Evolutionary conservation across 2,113 vertebrate species (phyloP), one percentile per base, ranked within the genome.

Genomic region (Microtus pennsylvanicus): DNA sequence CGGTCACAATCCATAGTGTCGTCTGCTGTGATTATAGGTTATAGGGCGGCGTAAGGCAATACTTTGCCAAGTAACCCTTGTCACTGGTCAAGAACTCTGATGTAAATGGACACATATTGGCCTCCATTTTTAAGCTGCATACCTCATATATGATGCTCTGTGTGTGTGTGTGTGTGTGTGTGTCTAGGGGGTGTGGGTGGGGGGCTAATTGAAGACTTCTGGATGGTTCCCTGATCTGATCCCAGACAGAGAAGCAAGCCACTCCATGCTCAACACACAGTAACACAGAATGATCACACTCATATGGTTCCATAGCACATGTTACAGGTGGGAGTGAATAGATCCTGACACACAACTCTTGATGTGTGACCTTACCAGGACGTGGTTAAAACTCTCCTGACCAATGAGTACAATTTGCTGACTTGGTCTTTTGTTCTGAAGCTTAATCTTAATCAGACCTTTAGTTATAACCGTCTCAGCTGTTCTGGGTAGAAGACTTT

Each of bases 11-110:
- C 87, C 1, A 45, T 75, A 11, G 45, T 28, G 16, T 77, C 45
- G 76, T 74, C 93, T 74, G 61, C 58, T 22, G 17, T 5, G 16
- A 47, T 76, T 33, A 33, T 2, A 28, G 55, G 2, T 76, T 26
- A 33, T 4, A 28, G 55, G 2, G 3, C 22, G 26, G 30, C 0
- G 6, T 3, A 28, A 8, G 58, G 55, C 2, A 38, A 17, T 0
- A 9, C 1, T 72, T 67, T n/a, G 3, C 50, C 38, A 35, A 75
- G 35, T 13, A 28, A 69, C 81, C 61, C 87, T 78, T 42, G 45
- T 50, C 22, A 28, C 78, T 22, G 55, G 75, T 76, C 55, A 61
- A n/a, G 55, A 74, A 87, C 58, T 75, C 75, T n/a, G n/a, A 35
- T 50, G 11, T 16, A 42, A 93, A 70, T 14, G 12, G 35, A 65